Percentiles rank a stretch among this genome's conserved stretches.
Conservation (phyloP, 2,797 vertebrate genomes). For the Gymnodraco acuticeps region DNA sequence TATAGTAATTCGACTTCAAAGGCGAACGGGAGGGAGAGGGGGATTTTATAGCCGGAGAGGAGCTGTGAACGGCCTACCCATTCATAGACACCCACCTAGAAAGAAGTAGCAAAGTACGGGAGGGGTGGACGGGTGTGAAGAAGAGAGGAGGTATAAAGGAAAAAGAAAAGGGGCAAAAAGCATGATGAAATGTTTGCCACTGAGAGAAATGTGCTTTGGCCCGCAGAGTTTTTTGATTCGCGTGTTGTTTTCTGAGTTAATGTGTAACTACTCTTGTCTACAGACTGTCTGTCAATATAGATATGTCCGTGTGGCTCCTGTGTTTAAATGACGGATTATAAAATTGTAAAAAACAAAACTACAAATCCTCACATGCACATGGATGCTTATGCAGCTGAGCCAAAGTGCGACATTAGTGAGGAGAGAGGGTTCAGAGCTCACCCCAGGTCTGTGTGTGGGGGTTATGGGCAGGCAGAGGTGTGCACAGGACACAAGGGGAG, state of each 20-base stretch:
- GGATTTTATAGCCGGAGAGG: conserved; percentile 70
- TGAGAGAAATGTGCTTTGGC: background rate
- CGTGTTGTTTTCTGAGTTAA: conserved; percentile 50
- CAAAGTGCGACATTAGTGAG: conserved; percentile 1
- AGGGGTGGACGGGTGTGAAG: conserved; percentile 14
- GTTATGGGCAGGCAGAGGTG: conserved; percentile 54
- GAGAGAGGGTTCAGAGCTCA: conserved; percentile 37
- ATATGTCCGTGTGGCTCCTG: conserved; percentile 39
- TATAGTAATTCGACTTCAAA: conserved; percentile 87
- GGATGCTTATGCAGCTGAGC: conserved; percentile 4
- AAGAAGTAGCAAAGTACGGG: conserved; percentile 32
- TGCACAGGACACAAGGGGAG: conserved; percentile 56
- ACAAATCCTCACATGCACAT: background rate
- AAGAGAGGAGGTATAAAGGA: background rate
- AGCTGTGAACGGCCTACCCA: conserved; percentile 62
- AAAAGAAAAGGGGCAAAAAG: conserved; percentile 12
- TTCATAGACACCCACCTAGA: conserved; percentile 64
- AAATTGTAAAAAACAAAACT: conserved; percentile 31
- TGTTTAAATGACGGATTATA: conserved; percentile 17
- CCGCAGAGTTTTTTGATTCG: conserved; percentile 6
- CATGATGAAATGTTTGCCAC: conserved; percentile 43
- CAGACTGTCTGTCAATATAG: background rate
- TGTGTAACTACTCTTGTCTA: conserved; percentile 49
- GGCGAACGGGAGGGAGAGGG: conserved; percentile 55
- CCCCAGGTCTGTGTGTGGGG: conserved; percentile 28